Base-by-base conservation (phyloP, 2,888 invertebrate genomes). In the Tetragnatha montana region DNA sequence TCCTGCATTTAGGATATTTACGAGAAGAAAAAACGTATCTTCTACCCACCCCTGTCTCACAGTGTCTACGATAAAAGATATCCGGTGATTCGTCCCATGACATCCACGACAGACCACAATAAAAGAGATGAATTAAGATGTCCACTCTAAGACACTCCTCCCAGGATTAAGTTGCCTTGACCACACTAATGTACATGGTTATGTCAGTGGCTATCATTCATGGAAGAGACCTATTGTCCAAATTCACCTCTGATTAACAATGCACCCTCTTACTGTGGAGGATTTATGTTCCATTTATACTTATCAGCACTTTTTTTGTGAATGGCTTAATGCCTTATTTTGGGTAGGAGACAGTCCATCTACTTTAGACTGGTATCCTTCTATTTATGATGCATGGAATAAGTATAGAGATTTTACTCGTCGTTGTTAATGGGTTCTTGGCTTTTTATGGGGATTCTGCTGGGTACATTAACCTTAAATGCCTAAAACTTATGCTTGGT, bases 51-150 rank as follows among this genome's bases (percentile, higher is more conserved):
- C 75, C 49, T 76, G 75, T 84, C 76, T 14, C 69, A 68, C 75
- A 84, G 76, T 84, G 84, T 68, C 84, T 69, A 68, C 74, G 78
- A 71, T 88, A 88, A 88, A 82, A 82, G 76, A 88, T 88, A 78
- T 73, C 71, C 78, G 60, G 73, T 71, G 78, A 73, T 88, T 83
- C 78, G 19, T 82, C 78, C 71, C 70, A 76, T 88, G 88, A 88
- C 82, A 82, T 78, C 70, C 78, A 21, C 51, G 73, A 78, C 82
- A 19, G 88, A 68, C 82, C 71, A 81, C 88, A 88, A 88, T 82
- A 88, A 82, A 88, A 71, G 82, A 88, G 88, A 88, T 88, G 78
- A 88, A 88, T 88, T 82, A 78, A 88, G 88, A 88, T 82, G 82
- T 79, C 68, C 82, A 21, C 47, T 50, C 14, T 10, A n/a, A 79